Base-by-base conservation (phyloP, 64 coral and sea anemone genomes). In the Montipora cactus region DNA sequence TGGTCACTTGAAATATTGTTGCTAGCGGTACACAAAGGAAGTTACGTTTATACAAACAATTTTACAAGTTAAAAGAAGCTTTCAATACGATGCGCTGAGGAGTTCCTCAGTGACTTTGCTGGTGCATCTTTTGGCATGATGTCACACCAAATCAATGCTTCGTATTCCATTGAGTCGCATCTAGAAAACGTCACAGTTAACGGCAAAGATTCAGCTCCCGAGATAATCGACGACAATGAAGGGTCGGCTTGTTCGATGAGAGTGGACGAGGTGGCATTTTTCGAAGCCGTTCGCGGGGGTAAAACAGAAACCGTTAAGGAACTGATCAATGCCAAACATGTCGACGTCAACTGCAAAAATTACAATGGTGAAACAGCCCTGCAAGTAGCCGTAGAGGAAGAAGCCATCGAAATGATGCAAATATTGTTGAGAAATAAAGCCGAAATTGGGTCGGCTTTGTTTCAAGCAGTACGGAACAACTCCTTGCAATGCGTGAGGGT, bases 391-490 rank as follows among this genome's bases (percentile, higher is more conserved):
- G 81, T 92, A 10, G 57, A 92, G 16, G 55, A 77, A n/a, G 87
- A 93, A 78, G 68, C 79, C 58, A 51, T 93, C 4, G 81, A 87
- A 5, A 91, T 96, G 50, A 49, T 96, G 5, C 44, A 89, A 19
- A 51, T 59, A 7, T 86, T 96, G 11, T 76, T 96, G 59, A 72
- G 44, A 74, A 96, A 58, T 66, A 67, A 86, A 5, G 88, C 74
- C 3, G 92, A 91, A 18, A 71, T 96, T 0, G 88, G 81, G 15
- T 87, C 93, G 21, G 82, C 95, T 15, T 72, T 96, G 51, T 84
- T 96, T 61, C 79, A 94, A 86, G 91, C 95, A 47, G 93, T 96
- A 3, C 90, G 81, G 14, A 96, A 89, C 67, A 92, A 96, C 66
- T 96, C 91, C 1, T 21, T 91, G 2, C 91, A 94, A 13, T 91